Evolutionary conservation across 2,113 vertebrate species (phyloP), one percentile per base, ranked within the genome.

Genomic region (Aegithalos caudatus): DNA sequence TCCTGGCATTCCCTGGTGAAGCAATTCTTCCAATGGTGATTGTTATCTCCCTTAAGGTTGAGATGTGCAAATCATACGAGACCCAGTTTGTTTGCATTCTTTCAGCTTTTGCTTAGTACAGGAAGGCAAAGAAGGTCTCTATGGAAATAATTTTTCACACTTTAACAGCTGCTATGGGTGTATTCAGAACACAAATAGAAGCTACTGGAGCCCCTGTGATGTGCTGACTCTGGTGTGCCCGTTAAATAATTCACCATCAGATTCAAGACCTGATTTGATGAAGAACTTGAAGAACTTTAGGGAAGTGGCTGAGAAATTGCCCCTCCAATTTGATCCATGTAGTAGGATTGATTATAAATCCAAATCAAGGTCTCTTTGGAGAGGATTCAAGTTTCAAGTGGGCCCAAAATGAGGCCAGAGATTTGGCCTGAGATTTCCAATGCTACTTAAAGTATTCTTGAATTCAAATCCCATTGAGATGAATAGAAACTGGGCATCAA

Each of bases 61-160:
- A 84, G 37, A 58, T 78, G 17, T 87, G 35, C 40, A 85, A 82
- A 61, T 82, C 38, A 6, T 2, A 48, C n/a, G 48, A 76, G 17
- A 33, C 25, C n/a, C 58, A 31, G 25, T 72, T 70, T 64, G 37
- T 53, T 93, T 79, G 61, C 77, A 31, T 90, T 82, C 53, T 81
- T 84, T 21, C 50, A 47, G 38, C 60, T 69, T 80, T 91, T 77
- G 23, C 74, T 73, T 58, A 66, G 50, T 37, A 77, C 23, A 80
- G 85, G 50, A 88, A 77, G 47, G 70, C 47, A 84, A 57, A 29
- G 40, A 61, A 53, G 7, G 10, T 86, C 70, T 69, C 81, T 74
- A 4, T 69, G 73, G 94, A 95, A 97, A 84, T 95, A 12, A 35
- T 81, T 89, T 57, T 91, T 95, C 57, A 60, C 45, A 44, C 53